These are phyloP conservation scores for Chrysina gloriosa DNA, from an alignment of 2,888 invertebrate species.

Conservation along the genomic window DNA sequence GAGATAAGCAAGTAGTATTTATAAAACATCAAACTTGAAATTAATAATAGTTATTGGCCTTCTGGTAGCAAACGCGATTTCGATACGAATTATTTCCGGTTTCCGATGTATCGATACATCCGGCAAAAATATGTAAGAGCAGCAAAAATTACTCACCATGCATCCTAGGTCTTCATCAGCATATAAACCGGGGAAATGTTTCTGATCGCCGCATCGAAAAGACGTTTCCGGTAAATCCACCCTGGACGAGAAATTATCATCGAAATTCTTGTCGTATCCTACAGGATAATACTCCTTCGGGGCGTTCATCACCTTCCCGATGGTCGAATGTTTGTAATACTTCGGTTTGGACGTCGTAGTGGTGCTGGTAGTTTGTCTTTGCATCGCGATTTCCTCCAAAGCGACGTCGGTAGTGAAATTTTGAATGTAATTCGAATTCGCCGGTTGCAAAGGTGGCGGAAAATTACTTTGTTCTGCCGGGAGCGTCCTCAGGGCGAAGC, in stretches of 20 bases:
- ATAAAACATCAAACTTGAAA: too few relatives aligned
- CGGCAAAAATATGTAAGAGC: too few relatives aligned
- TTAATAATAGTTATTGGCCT: too few relatives aligned
- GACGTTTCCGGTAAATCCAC: constrained; percentile 86
- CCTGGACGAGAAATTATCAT: constrained; percentile 86
- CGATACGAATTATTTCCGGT: too few relatives aligned
- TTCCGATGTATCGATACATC: too few relatives aligned
- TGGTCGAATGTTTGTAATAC: constrained; percentile 62
- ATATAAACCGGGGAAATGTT: constrained; percentile 90
- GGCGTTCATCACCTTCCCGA: constrained; percentile 85
- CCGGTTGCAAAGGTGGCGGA: constrained; percentile 49
- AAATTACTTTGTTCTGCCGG: constrained; percentile 53
- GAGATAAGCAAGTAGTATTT: too few relatives aligned
- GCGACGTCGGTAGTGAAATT: constrained; percentile 76
- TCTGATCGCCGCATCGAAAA: constrained; percentile 89
- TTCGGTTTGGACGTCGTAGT: constrained; percentile 64
- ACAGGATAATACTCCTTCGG: constrained; percentile 90
- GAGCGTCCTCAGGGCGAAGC: constrained; percentile 57
- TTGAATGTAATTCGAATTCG: constrained; percentile 57
- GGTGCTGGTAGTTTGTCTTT: constrained; percentile 71
- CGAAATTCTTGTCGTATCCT: constrained; percentile 89
- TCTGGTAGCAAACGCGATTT: too few relatives aligned
- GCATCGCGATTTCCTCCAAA: constrained; percentile 79
- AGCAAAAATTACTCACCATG: constrained; percentile 78
- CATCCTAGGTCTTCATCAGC: constrained; percentile 90